Conservation (phyloP, 2,888 invertebrate genomes). For the Dichetophora obliterata region DNA sequence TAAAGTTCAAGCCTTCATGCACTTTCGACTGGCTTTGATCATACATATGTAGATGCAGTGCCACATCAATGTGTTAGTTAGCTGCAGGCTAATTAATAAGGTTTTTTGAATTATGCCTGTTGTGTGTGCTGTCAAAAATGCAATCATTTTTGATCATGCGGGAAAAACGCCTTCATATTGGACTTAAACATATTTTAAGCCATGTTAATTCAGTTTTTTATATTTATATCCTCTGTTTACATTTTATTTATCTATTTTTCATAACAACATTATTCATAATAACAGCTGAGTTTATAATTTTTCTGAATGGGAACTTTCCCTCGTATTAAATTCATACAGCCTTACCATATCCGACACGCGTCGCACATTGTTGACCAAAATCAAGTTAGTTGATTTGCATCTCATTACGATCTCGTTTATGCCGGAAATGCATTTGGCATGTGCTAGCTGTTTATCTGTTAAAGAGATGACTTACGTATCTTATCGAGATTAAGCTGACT, state of each 20-base stretch:
- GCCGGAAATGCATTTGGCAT: conserved; percentile 29
- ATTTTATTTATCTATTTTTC: neutral
- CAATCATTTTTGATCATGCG: conserved; percentile 14
- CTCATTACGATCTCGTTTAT: neutral
- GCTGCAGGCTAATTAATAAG: conserved; percentile 33
- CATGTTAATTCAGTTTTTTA: neutral
- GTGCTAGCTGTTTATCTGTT: conserved; percentile 1
- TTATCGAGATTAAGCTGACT: neutral
- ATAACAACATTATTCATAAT: neutral
- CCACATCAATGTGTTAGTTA: neutral
- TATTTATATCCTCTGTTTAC: neutral
- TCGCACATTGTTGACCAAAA: neutral
- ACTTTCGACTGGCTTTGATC: neutral
- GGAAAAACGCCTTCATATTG: conserved; percentile 10
- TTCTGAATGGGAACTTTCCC: neutral
- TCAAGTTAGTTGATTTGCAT: neutral
- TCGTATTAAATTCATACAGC: neutral
- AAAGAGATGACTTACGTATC: conserved; percentile 1
- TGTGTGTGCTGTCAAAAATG: conserved; percentile 21
- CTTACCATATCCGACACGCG: conserved; percentile 1
- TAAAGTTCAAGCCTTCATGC: neutral
- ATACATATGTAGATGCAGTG: conserved; percentile 2
- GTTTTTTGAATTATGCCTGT: conserved; percentile 28
- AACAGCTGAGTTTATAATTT: neutral
- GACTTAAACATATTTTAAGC: neutral